Percentiles rank a stretch among this genome's conserved stretches.
phyloP scores from a whole-genome alignment of 2,797 vertebrate genomes.

The Arctocebus calabarensis region DNA sequence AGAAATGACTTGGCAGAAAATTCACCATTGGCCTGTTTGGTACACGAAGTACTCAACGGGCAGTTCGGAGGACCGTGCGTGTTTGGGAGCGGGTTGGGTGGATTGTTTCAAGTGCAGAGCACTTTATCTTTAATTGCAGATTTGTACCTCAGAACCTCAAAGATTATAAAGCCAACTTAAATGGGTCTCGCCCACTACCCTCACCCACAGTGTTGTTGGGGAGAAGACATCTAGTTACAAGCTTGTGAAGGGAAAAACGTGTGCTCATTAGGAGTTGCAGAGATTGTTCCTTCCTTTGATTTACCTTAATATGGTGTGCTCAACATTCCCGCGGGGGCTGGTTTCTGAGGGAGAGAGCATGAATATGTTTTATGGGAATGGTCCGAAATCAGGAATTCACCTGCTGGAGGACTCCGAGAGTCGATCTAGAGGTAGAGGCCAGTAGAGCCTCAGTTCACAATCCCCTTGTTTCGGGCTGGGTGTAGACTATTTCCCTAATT shows the following conservation, averaged over 20 bases:
- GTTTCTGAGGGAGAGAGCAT: not conserved
- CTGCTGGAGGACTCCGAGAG: not conserved
- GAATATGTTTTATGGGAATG: not conserved
- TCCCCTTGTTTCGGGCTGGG: not conserved
- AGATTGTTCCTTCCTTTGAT: conserved; percentile 16
- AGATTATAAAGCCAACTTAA: not conserved
- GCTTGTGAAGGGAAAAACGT: not conserved
- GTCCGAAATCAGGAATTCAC: not conserved
- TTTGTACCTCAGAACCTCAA: not conserved
- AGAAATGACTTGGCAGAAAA: not conserved
- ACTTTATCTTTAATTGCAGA: not conserved
- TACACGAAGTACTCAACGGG: not conserved
- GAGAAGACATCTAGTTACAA: not conserved
- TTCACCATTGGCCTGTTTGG: not conserved
- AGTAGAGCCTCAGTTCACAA: not conserved
- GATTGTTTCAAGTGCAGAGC: not conserved
- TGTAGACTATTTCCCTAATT: not conserved
- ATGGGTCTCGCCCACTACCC: not conserved
- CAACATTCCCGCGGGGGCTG: not conserved
- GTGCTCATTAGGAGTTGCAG: not conserved
- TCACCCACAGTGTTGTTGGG: not conserved
- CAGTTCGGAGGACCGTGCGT: not conserved
- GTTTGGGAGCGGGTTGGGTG: not conserved
- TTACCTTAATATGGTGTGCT: not conserved
- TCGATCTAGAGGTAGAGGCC: not conserved